phyloP scores from a whole-genome alignment of 2,113 vertebrate genomes.

The Melanerpes aurifrons region DNA sequence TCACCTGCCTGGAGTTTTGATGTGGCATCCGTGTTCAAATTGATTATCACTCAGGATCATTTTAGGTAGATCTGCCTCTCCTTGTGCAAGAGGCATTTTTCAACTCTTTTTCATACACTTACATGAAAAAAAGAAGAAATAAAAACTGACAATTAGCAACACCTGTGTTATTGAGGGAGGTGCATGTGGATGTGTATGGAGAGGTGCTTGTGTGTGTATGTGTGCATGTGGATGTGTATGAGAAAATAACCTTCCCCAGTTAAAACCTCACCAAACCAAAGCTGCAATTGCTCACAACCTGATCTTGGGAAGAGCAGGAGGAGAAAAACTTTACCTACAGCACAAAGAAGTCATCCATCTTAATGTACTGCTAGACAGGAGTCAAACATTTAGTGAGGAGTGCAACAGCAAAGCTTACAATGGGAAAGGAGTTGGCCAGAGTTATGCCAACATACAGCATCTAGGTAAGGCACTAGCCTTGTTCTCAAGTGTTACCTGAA shows the following conservation, averaged over 20 bases:
- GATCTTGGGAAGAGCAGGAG: not conserved
- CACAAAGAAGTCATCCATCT: not conserved
- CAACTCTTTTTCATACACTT: not conserved
- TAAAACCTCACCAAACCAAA: not conserved
- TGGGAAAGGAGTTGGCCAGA: not conserved
- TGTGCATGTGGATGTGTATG: not conserved
- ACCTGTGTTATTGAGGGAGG: not conserved
- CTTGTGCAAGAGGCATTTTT: not conserved
- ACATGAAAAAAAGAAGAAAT: not conserved
- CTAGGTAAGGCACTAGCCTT: not conserved
- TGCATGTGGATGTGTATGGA: not conserved
- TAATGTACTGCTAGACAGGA: not conserved
- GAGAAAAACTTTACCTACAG: not conserved
- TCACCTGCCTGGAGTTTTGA: not conserved
- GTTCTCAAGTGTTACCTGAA: not conserved
- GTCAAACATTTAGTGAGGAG: not conserved
- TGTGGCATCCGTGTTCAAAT: fast-evolving
- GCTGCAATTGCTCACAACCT: not conserved
- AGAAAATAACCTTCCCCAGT: not conserved
- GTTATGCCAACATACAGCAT: fast-evolving
- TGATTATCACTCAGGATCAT: not conserved
- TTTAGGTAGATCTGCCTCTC: not conserved
- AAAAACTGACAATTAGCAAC: not conserved
- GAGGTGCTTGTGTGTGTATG: too few species aligned
- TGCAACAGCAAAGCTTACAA: not conserved